Conservation (phyloP, 2,888 invertebrate species). For the Epistrophella euchroma region DNA sequence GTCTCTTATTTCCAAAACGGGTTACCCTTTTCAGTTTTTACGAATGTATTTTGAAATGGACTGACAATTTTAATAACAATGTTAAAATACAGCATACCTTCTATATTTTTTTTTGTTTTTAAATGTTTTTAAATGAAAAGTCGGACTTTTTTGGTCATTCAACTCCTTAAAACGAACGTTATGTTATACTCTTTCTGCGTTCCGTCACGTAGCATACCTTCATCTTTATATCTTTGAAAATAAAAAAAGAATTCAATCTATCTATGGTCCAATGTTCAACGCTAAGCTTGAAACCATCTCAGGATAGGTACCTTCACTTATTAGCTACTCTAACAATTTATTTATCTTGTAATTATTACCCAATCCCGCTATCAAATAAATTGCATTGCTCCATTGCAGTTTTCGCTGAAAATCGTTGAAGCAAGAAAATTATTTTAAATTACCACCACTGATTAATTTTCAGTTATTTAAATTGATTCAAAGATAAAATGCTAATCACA, state of each 20-base stretch:
- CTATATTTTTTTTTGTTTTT: no score
- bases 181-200: no score
- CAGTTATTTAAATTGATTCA: constrained; percentile 23
- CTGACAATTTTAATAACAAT: no score
- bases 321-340: not conserved
- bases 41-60: no score
- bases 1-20: no score
- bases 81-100: no score
- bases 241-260: not conserved
- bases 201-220: no score
- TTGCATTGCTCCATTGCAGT: constrained; percentile 32
- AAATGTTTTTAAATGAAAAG: no score
- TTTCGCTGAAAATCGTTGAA: constrained; percentile 35
- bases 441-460: constrained; percentile 13
- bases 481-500: constrained; percentile 18
- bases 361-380: constrained; percentile 45
- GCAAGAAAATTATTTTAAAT: constrained; percentile 50
- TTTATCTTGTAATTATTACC: constrained; percentile 33
- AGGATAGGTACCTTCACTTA: not conserved
- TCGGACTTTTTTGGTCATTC: no score
- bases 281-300: not conserved
- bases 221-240: no score
- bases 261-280: not conserved
- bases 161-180: no score
- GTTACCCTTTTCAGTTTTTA: no score